phyloP scores from a whole-genome alignment of 1,140 invertebrate genomes.

The Zaprionus ornatus region DNA sequence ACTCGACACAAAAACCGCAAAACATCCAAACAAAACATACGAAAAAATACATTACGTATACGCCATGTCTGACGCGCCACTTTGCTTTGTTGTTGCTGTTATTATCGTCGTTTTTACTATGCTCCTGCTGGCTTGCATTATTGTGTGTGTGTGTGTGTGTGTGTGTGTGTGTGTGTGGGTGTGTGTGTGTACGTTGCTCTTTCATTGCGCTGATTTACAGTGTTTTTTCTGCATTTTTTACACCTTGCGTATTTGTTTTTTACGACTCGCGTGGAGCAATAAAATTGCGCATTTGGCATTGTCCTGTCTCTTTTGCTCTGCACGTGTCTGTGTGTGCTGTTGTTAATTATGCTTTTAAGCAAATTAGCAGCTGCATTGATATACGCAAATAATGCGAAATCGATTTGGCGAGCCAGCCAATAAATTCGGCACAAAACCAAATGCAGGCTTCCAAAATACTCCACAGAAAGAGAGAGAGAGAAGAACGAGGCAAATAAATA shows the following conservation, averaged over 20 bases:
- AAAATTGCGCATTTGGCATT: conserved; percentile 44
- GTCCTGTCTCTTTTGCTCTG: not conserved
- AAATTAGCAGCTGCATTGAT: conserved; percentile 77
- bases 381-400: conserved; percentile 69
- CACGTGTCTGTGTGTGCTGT: conserved; percentile 6
- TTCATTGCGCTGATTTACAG: conserved; percentile 66
- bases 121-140: conserved; percentile 23
- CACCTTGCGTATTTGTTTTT: conserved; percentile 65
- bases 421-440: conserved; percentile 65
- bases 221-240: conserved; percentile 53
- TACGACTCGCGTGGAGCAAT: conserved; percentile 66
- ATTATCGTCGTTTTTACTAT: conserved; percentile 14
- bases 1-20: conserved; percentile 34
- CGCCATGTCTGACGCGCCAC: conserved; percentile 39
- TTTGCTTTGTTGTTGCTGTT: conserved; percentile 37
- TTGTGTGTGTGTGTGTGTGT: not conserved
- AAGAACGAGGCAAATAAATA: conserved; percentile 16
- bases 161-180: too few species aligned
- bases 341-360: conserved; percentile 81
- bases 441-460: conserved; percentile 47
- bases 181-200: conserved; percentile 27
- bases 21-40: conserved; percentile 41
- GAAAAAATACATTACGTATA: conserved; percentile 62
- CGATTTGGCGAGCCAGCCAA: conserved; percentile 64
- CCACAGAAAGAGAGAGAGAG: not conserved